These are phyloP conservation scores for Lophius americanus DNA, from an alignment of 2,797 vertebrate genomes.

Conservation along the genomic window DNA sequence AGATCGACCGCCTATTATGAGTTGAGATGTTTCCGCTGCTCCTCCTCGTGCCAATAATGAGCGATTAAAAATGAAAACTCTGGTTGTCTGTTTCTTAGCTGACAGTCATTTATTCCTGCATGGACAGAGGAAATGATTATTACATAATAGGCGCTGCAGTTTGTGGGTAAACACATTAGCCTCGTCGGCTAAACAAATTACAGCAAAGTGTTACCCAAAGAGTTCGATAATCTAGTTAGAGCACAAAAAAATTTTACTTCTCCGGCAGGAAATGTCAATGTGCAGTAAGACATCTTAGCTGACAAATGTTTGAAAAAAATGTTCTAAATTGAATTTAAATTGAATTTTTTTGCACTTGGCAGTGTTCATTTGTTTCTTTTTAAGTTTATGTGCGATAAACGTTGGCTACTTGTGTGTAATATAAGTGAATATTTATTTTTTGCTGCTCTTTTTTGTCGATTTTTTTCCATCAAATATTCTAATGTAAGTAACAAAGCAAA, in stretches of 20 bases:
- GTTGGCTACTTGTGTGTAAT: too few relatives aligned
- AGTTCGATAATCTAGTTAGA: conserved; percentile 44
- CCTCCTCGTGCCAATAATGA: conserved; percentile 18
- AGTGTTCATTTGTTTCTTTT: too few relatives aligned
- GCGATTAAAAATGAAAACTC: conserved; percentile 33
- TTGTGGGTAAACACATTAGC: conserved; percentile 69
- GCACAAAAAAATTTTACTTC: conserved; percentile 31
- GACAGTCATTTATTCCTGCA: conserved; percentile 61
- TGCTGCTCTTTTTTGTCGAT: too few relatives aligned
- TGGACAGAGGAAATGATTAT: conserved; percentile 75
- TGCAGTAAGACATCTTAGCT: conserved; percentile 1
- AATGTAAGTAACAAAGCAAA: too few relatives aligned
- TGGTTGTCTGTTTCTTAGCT: conserved; percentile 48
- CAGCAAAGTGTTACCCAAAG: conserved; percentile 63
- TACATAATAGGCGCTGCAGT: conserved; percentile 59
- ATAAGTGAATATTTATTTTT: too few relatives aligned
- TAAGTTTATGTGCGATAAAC: too few relatives aligned
- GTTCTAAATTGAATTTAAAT: too few relatives aligned
- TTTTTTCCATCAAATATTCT: too few relatives aligned
- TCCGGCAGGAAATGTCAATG: conserved; percentile 24
- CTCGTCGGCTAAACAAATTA: conserved; percentile 74
- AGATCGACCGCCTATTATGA: neutral
- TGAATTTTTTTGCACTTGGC: too few relatives aligned
- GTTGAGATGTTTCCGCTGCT: conserved; percentile 27
- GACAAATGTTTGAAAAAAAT: too few relatives aligned